These are phyloP conservation scores for Anoplius nigerrimus DNA, from an alignment of 2,888 invertebrate genomes.

Conservation along the genomic window DNA sequence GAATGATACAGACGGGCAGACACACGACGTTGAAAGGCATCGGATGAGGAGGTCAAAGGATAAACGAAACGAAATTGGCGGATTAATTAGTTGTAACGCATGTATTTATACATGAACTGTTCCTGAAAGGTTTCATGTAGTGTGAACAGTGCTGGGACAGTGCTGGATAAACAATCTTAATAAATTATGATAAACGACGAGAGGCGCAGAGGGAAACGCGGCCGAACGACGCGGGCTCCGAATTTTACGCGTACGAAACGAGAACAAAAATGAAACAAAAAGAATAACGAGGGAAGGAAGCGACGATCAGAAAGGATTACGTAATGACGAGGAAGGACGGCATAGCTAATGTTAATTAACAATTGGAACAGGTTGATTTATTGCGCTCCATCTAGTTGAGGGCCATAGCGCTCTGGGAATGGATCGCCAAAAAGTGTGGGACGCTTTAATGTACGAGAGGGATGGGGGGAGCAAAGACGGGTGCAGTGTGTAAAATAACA, in stretches of 20 bases:
- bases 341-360: constrained; percentile 55
- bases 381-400: constrained; percentile 28
- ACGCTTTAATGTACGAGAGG: constrained; percentile 50
- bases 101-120: constrained; percentile 58
- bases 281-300: constrained; percentile 6
- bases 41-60: constrained; percentile 35
- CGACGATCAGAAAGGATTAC: no score
- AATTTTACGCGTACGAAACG: constrained; percentile 51
- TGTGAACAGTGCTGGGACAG: constrained; percentile 55
- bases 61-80: constrained; percentile 40
- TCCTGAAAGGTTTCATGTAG: constrained; percentile 53
- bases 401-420: constrained; percentile 18
- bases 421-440: constrained; percentile 37
- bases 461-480: constrained; percentile 20
- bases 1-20: no score
- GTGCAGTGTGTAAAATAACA: constrained; percentile 62
- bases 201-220: constrained; percentile 34
- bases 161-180: constrained; percentile 66
- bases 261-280: constrained; percentile 24
- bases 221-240: constrained; percentile 40
- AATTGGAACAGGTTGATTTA: constrained; percentile 45
- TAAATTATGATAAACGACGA: constrained; percentile 59
- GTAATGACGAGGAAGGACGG: constrained; percentile 26
- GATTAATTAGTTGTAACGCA: constrained; percentile 46
- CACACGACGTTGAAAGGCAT: constrained; percentile 25